Percentiles rank a stretch among this genome's conserved stretches.
These are phyloP conservation scores for Alligator mississippiensis DNA, from an alignment of 2,113 vertebrate genomes.

Conservation along the genomic window DNA sequence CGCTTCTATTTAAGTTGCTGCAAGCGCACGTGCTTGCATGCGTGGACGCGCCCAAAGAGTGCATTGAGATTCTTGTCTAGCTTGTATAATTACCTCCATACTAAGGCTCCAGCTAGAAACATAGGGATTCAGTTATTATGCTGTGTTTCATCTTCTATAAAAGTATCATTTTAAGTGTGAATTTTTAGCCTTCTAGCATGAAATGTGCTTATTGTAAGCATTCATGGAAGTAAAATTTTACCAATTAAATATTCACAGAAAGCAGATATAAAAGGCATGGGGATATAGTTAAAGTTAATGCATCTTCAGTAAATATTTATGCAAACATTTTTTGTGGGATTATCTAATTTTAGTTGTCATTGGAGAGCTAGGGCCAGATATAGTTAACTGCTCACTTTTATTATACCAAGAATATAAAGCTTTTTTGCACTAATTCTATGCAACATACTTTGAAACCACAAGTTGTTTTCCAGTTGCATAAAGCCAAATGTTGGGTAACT, in stretches of 20 bases:
- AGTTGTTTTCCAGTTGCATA: background rate
- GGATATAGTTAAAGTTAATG: background rate
- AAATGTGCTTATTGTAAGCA: background rate
- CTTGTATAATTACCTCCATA: background rate
- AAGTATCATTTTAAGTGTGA: background rate
- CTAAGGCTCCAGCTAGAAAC: background rate
- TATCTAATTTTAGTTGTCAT: background rate
- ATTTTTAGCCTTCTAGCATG: background rate
- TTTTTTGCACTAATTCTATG: no score
- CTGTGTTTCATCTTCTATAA: background rate
- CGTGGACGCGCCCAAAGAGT: background rate
- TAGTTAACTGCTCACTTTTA: background rate
- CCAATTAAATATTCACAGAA: background rate
- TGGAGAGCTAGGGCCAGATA: background rate
- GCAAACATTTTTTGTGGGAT: background rate
- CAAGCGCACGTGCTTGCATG: no score
- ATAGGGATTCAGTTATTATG: background rate
- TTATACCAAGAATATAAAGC: no score
- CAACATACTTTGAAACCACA: background rate
- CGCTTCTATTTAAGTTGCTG: no score
- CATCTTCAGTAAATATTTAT: background rate
- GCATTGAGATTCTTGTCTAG: background rate
- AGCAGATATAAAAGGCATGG: background rate
- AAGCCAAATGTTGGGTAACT: fast-evolving
- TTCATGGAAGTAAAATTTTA: background rate